Evolutionary conservation across 2,113 vertebrate genomes (phyloP).

Genomic region (Narcine bancroftii): DNA sequence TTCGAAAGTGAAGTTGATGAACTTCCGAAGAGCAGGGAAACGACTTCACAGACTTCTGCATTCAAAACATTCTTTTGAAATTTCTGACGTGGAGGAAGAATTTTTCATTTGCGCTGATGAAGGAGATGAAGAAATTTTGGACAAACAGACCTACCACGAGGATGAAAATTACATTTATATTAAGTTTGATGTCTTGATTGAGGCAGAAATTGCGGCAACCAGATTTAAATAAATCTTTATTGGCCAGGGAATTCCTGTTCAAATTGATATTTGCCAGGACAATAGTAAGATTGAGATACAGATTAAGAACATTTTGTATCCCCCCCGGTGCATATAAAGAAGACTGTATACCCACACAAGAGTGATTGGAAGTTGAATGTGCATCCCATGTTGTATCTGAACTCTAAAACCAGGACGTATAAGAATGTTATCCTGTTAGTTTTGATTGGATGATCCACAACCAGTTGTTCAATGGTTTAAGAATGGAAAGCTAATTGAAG

Average conservation of each 20-base stretch:
- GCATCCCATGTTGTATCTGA: conserved; percentile 62
- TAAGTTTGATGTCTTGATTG: conserved; percentile 65
- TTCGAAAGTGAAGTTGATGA: conserved; percentile 83
- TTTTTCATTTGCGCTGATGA: conserved; percentile 84
- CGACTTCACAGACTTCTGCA: conserved; percentile 75
- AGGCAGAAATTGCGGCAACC: conserved; percentile 69
- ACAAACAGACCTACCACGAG: conserved; percentile 76
- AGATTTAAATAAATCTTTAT: conserved; percentile 89
- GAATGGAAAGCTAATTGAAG: conserved; percentile 82
- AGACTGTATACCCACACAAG: conserved; percentile 49
- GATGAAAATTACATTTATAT: conserved; percentile 83
- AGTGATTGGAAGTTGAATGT: conserved; percentile 56
- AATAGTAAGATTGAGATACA: conserved; percentile 67
- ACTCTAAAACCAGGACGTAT: conserved; percentile 86
- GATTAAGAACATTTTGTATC: conserved; percentile 69
- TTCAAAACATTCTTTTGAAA: conserved; percentile 59
- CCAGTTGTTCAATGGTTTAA: conserved; percentile 87
- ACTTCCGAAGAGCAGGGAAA: conserved; percentile 75
- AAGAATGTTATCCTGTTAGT: conserved; percentile 86
- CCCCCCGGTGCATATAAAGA: conserved; percentile 45
- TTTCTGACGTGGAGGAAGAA: conserved; percentile 80
- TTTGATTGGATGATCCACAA: conserved; percentile 83
- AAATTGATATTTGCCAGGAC: conserved; percentile 73
- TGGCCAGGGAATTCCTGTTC: conserved; percentile 67
- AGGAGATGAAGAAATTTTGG: conserved; percentile 59